Percentiles rank a stretch among this genome's conserved stretches.
phyloP scores from a whole-genome alignment of 1,140 invertebrate genomes.

The Mylabris phalerata region DNA sequence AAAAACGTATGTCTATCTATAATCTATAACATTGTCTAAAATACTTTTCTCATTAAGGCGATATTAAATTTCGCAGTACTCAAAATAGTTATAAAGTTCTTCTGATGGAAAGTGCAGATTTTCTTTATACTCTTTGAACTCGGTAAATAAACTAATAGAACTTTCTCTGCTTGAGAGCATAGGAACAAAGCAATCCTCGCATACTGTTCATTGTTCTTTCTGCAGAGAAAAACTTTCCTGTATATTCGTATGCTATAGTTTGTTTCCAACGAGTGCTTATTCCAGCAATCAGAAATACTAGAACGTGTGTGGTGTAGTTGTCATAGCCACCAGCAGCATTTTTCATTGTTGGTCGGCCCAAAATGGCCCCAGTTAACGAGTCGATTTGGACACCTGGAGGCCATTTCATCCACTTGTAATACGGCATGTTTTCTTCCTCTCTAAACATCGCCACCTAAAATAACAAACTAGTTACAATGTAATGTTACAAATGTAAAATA shows the following conservation, averaged over 20 bases:
- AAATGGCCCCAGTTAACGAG: background rate
- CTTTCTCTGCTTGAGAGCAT: background rate
- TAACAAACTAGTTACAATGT: no score
- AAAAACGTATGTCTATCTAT: no score
- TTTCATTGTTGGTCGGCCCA: conserved; percentile 4
- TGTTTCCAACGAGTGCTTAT: conserved; percentile 12
- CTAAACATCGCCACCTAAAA: conserved; percentile 3
- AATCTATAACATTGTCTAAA: no score
- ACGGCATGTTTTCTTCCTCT: conserved; percentile 7
- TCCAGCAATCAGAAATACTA: conserved; percentile 14
- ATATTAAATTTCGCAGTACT: no score
- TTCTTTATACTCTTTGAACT: background rate
- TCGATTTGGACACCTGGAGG: conserved; percentile 3
- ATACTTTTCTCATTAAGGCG: no score
- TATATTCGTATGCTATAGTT: conserved; percentile 5
- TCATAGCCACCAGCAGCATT: background rate
- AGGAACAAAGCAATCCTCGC: background rate
- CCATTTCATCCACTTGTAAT: conserved; percentile 16
- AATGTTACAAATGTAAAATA: no score
- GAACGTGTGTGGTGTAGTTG: conserved; percentile 7
- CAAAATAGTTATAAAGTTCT: no score
- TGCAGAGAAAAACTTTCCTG: conserved; percentile 1
- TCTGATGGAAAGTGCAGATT: no score
- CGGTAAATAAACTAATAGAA: background rate
- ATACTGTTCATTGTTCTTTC: background rate